A percentile compares a stretch with the other conserved stretches of the same genome.
These are phyloP conservation scores for Micrastur ruficollis DNA, from an alignment of 2,797 vertebrate genomes.

Conservation along the genomic window DNA sequence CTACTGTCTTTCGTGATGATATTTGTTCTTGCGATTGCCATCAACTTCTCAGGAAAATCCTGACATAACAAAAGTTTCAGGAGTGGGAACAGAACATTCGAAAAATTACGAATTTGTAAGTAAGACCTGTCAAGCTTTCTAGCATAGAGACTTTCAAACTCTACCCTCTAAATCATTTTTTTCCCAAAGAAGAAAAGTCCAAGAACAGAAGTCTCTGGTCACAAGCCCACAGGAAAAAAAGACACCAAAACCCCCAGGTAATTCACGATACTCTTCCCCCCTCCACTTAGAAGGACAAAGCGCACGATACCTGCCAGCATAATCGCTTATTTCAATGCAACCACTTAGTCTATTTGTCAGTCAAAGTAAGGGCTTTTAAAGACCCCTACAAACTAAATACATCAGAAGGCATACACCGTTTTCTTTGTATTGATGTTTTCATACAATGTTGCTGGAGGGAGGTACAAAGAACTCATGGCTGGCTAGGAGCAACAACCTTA, in stretches of 20 bases:
- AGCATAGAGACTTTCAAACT: neutral
- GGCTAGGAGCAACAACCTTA: neutral
- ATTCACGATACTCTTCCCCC: neutral
- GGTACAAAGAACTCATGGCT: neutral
- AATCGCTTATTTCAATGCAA: neutral
- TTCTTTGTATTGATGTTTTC: neutral
- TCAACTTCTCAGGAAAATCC: neutral
- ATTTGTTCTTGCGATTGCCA: neutral
- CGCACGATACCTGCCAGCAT: neutral
- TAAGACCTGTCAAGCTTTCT: neutral
- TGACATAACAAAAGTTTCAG: neutral
- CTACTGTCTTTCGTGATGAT: neutral
- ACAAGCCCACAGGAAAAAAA: neutral
- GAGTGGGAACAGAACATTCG: accelerated
- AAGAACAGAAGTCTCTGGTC: neutral
- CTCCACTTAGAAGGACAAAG: neutral
- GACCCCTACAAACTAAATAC: neutral
- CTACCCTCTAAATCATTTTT: neutral
- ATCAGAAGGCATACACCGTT: neutral
- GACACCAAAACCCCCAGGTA: neutral
- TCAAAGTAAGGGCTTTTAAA: neutral
- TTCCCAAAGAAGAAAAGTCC: neutral
- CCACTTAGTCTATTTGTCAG: neutral
- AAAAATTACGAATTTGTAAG: neutral
- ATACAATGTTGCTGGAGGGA: neutral